phyloP scores from a whole-genome alignment of 2,888 invertebrate genomes.

The Taenaris catops region DNA sequence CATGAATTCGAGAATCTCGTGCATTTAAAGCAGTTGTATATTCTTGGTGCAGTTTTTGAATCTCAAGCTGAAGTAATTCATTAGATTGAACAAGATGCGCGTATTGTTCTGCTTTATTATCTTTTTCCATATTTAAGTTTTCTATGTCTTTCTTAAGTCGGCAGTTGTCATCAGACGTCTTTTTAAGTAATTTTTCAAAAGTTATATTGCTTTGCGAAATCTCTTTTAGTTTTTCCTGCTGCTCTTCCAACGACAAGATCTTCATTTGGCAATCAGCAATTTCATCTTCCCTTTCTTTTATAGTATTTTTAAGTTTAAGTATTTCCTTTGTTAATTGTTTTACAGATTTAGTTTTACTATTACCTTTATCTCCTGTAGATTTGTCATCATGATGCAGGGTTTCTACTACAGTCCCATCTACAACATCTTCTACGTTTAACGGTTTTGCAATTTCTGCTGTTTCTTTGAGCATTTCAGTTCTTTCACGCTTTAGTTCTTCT shows the following conservation, averaged over 20 bases:
- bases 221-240: constrained; percentile 65
- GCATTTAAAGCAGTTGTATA: constrained; percentile 46
- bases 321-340: constrained; percentile 76
- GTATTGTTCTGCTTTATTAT: constrained; percentile 44
- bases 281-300: constrained; percentile 74
- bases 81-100: constrained; percentile 43
- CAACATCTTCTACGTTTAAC: constrained; percentile 41
- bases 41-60: constrained; percentile 56
- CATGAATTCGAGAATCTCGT: constrained; percentile 66
- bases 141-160: constrained; percentile 58
- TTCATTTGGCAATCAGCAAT: constrained; percentile 75
- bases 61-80: constrained; percentile 48
- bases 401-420: constrained; percentile 45
- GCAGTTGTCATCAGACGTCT: constrained; percentile 58
- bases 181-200: constrained; percentile 62
- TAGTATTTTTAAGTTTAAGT: constrained; percentile 66
- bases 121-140: constrained; percentile 36
- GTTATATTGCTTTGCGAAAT: constrained; percentile 41
- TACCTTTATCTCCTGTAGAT: constrained; percentile 48
- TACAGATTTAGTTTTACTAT: constrained; percentile 56
- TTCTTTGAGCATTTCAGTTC: constrained; percentile 62
- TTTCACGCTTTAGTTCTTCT: constrained; percentile 60
- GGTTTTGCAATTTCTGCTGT: constrained; percentile 56
- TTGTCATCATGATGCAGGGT: constrained; percentile 54
- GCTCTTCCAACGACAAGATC: constrained; percentile 69